These are phyloP conservation scores for Pristionchus arcanus DNA, from an alignment of 2,888 invertebrate genomes.

Conservation along the genomic window DNA sequence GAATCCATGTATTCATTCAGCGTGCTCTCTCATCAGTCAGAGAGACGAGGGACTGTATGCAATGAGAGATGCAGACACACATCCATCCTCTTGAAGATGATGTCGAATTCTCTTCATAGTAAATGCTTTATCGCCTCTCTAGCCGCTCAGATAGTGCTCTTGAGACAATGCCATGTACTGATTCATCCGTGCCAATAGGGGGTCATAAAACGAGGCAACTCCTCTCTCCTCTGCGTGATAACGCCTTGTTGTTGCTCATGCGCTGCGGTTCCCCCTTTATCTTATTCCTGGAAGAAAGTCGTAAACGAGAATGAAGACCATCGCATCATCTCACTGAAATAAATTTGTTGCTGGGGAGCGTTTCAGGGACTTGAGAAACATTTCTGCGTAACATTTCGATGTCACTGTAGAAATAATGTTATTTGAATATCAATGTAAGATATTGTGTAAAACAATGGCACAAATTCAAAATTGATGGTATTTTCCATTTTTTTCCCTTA, in stretches of 20 bases:
- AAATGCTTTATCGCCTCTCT: too few species aligned
- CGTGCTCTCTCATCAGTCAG: neutral
- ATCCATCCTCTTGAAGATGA: neutral
- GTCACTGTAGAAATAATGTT: too few species aligned
- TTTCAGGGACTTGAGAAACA: neutral
- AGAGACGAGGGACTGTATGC: neutral
- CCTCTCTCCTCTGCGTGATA: neutral
- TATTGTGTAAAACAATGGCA: too few species aligned
- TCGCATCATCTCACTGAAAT: slow-evolving; percentile 5
- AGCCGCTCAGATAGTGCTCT: too few species aligned
- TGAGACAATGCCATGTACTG: too few species aligned
- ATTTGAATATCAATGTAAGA: too few species aligned
- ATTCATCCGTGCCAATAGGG: neutral
- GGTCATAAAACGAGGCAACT: neutral
- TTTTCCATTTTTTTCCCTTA: too few species aligned
- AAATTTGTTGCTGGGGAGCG: neutral
- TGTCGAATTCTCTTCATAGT: too few species aligned
- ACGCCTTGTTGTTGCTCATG: neutral
- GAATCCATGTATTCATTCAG: too few species aligned
- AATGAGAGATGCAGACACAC: neutral
- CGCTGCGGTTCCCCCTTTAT: slow-evolving; percentile 31
- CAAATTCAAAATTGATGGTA: too few species aligned
- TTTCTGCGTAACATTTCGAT: neutral
- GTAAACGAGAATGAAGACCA: slow-evolving; percentile 1
- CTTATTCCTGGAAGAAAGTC: slow-evolving; percentile 14